phyloP scores from a whole-genome alignment of 2,888 invertebrate species.

The Eilema caniola region DNA sequence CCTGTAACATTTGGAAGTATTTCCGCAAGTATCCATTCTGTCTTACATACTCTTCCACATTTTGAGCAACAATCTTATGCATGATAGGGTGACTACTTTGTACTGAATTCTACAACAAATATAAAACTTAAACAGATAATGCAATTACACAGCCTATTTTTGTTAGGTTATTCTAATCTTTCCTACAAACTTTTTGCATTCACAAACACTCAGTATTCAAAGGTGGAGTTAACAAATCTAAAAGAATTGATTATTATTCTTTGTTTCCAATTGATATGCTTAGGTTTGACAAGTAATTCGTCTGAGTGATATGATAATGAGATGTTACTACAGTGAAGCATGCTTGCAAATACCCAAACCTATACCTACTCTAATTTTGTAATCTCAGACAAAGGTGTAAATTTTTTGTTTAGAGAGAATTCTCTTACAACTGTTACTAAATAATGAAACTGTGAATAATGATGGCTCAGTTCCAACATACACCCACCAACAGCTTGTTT shows the following conservation, averaged over 20 bases:
- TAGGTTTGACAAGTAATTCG: background rate
- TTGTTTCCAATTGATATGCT: background rate
- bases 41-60: constrained; percentile 93
- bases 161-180: background rate
- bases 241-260: background rate
- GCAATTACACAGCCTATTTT: background rate
- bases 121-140: constrained; percentile 2
- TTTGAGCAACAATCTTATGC: constrained; percentile 95
- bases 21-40: constrained; percentile 90
- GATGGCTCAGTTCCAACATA: background rate
- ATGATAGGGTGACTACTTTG: constrained; percentile 95
- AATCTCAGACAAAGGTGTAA: background rate
- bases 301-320: background rate
- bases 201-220: background rate
- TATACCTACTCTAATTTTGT: background rate
- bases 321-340: background rate
- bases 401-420: background rate
- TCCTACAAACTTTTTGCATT: background rate
- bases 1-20: constrained; percentile 92
- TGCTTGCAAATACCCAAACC: background rate
- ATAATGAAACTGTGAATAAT: background rate
- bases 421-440: background rate
- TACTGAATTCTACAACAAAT: constrained; percentile 91
- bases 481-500: background rate
- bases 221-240: background rate